Conservation (phyloP, 2,797 vertebrate genomes). For the Allobates femoralis region DNA sequence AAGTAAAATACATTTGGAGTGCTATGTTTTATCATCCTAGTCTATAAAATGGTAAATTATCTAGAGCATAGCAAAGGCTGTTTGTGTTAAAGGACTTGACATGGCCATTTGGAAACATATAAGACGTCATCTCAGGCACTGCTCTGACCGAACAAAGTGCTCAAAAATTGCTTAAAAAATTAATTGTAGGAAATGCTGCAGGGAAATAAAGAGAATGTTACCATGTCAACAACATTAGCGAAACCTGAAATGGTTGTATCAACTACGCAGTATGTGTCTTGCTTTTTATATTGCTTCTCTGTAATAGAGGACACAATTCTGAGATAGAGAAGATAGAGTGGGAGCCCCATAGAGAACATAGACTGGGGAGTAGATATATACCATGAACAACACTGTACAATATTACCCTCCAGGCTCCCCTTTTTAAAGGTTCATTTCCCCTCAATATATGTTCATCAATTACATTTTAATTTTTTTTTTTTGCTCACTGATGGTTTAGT, state of each 20-base stretch:
- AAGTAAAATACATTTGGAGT: slow-evolving; percentile 72
- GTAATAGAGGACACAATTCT: not conserved
- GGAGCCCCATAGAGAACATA: not conserved
- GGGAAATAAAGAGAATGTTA: slow-evolving; percentile 65
- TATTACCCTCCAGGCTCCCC: not conserved
- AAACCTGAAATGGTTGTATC: slow-evolving; percentile 69
- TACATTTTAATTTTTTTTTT: no score
- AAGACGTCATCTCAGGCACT: slow-evolving; percentile 67
- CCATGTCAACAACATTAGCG: slow-evolving; percentile 75
- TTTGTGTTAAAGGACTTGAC: slow-evolving; percentile 68
- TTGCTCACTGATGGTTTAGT: no score
- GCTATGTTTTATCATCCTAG: slow-evolving; percentile 76
- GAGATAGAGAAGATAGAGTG: not conserved
- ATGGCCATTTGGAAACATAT: slow-evolving; percentile 67
- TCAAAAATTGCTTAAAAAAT: slow-evolving; percentile 61
- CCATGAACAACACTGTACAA: not conserved
- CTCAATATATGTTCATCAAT: no score
- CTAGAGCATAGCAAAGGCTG: slow-evolving; percentile 72
- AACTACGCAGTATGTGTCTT: slow-evolving; percentile 56
- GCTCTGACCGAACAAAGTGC: slow-evolving; percentile 72
- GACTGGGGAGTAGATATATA: not conserved
- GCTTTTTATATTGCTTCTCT: slow-evolving; percentile 30
- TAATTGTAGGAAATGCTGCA: slow-evolving; percentile 31
- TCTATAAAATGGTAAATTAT: slow-evolving; percentile 76
- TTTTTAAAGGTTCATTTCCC: not conserved